A percentile compares a stretch with the other conserved stretches of the same genome.
These are phyloP conservation scores for Acrocyrtus sp. DNA, from an alignment of 2,888 invertebrate genomes.

Conservation along the genomic window DNA sequence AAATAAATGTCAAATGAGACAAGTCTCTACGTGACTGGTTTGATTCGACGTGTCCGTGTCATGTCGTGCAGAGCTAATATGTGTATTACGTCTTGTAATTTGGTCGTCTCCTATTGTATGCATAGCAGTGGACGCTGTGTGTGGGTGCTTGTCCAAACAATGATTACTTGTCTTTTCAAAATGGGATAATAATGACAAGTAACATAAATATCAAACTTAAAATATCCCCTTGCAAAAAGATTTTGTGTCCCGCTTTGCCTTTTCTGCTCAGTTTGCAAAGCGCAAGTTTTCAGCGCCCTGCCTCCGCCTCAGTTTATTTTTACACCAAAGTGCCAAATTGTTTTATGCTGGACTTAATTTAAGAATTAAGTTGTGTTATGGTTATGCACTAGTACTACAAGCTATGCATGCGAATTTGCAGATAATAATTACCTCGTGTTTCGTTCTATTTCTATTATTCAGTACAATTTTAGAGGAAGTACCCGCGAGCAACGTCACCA, in stretches of 20 bases:
- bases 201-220: background rate
- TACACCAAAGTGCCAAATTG: background rate
- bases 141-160: constrained; percentile 34
- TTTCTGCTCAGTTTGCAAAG: no score
- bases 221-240: background rate
- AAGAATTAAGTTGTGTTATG: no score
- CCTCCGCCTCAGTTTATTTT: background rate
- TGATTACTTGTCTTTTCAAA: constrained; percentile 21
- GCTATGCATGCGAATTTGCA: no score
- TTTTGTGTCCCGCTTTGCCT: background rate
- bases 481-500: no score
- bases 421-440: no score
- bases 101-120: no score
- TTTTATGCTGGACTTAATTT: no score
- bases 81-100: no score
- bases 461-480: no score
- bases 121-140: background rate
- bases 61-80: constrained; percentile 20
- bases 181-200: constrained; percentile 5
- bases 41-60: constrained; percentile 33
- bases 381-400: no score
- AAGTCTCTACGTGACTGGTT: constrained; percentile 38
- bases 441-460: no score
- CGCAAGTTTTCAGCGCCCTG: background rate
- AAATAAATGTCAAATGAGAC: constrained; percentile 33